Percentiles rank a stretch among this genome's conserved stretches.
phyloP scores from a whole-genome alignment of 30 jellyfish, hydroid and myxozoan genomes.

The Aurelia sp. region DNA sequence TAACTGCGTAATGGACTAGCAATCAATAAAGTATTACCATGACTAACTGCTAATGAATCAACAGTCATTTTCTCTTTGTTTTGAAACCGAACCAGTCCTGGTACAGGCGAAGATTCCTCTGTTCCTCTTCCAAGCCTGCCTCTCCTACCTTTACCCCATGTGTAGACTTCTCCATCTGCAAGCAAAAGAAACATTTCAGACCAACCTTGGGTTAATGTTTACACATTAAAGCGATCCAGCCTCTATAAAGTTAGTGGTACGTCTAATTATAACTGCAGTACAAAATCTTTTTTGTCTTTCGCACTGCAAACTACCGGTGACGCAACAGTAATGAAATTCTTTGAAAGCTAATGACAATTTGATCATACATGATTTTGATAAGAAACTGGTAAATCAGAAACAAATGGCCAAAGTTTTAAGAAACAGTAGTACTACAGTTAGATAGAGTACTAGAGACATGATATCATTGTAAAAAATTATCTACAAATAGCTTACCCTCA shows the following conservation, averaged over 20 bases:
- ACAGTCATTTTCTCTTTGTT: conserved; percentile 41
- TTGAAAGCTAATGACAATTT: too few relatives aligned
- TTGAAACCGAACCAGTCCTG: conserved; percentile 62
- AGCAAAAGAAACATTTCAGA: neutral
- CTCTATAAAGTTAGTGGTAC: too few relatives aligned
- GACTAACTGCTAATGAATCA: conserved; percentile 77
- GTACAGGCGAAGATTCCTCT: conserved; percentile 72
- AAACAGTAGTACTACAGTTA: too few relatives aligned
- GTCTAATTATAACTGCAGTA: too few relatives aligned
- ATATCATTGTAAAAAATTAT: neutral
- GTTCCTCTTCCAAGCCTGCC: conserved; percentile 91
- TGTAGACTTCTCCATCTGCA: conserved; percentile 75
- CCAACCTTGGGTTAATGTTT: neutral
- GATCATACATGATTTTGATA: too few relatives aligned
- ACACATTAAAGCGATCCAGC: too few relatives aligned
- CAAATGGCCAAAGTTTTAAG: too few relatives aligned
- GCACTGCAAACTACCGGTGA: too few relatives aligned
- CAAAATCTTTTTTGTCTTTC: too few relatives aligned
- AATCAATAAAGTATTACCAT: conserved; percentile 68
- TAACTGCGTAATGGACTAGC: conserved; percentile 22
- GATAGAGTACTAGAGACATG: too few relatives aligned
- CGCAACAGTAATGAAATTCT: too few relatives aligned
- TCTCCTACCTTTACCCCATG: conserved; percentile 89
- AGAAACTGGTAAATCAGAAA: too few relatives aligned
- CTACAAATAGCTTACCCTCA: conserved; percentile 53